Percentiles rank a stretch among this genome's conserved stretches.
phyloP scores from a whole-genome alignment of 2,797 vertebrate species.

The Remorina albescens region DNA sequence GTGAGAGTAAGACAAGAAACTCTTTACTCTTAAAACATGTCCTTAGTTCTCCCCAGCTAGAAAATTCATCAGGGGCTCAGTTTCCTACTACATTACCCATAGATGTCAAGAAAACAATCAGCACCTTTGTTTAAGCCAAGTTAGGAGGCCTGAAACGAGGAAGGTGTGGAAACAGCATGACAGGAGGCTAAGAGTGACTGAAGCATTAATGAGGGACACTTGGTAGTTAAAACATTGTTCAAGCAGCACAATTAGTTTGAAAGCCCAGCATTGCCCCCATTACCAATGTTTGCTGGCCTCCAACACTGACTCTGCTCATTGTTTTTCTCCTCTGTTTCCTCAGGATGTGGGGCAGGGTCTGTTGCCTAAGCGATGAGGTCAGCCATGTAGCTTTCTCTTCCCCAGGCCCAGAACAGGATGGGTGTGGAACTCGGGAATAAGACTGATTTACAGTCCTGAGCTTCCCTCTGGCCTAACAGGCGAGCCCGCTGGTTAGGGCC shows the following conservation, averaged over 20 bases:
- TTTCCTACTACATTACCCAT: conserved; percentile 61
- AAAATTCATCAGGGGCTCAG: conserved; percentile 59
- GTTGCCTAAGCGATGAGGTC: conserved; percentile 83
- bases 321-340: conserved; percentile 82
- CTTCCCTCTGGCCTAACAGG: conserved; percentile 58
- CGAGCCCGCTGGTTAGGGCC: conserved; percentile 54
- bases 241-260: conserved; percentile 36
- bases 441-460: conserved; percentile 78
- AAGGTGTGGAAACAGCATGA: conserved; percentile 33
- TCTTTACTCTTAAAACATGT: conserved; percentile 19
- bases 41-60: conserved; percentile 45
- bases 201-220: conserved; percentile 35
- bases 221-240: conserved; percentile 38
- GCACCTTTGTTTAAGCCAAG: conserved; percentile 48
- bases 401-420: conserved; percentile 80
- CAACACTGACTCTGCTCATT: conserved; percentile 71
- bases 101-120: conserved; percentile 71
- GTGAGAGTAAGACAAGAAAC: not conserved
- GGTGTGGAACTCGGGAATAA: conserved; percentile 77
- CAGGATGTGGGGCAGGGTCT: conserved; percentile 82
- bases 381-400: conserved; percentile 73
- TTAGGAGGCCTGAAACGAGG: conserved; percentile 44
- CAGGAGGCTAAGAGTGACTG: conserved; percentile 36
- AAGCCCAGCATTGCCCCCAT: conserved; percentile 38
- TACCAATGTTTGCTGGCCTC: conserved; percentile 45